A percentile compares a stretch with the other conserved stretches of the same genome.
Conservation (phyloP, 2,888 invertebrate species). For the Laspeyria flexula region DNA sequence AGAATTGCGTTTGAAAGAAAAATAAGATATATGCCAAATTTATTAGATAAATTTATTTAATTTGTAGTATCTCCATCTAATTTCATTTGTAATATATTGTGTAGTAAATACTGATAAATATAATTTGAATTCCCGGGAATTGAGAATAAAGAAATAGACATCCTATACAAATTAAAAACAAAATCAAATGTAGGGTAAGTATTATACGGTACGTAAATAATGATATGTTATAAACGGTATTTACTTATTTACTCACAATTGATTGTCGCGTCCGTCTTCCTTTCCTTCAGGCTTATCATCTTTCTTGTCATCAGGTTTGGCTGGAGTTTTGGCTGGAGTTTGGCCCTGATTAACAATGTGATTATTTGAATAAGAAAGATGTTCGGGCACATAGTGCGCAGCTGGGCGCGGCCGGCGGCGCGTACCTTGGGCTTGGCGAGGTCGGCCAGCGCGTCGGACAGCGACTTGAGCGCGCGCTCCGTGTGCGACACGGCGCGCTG, state of each 20-base stretch:
- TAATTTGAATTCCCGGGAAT: no score
- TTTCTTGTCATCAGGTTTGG: conserved; percentile 69
- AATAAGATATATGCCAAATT: no score
- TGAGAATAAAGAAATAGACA: no score
- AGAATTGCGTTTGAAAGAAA: no score
- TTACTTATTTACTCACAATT: conserved; percentile 84
- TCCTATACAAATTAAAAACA: no score
- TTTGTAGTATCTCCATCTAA: no score
- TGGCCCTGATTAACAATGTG: conserved; percentile 7
- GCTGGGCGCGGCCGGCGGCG: conserved; percentile 91
- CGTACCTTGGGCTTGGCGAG: conserved; percentile 66
- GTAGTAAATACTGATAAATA: no score
- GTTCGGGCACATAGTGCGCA: no score
- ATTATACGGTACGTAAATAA: not conserved
- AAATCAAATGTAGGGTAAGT: no score
- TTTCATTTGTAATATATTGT: no score
- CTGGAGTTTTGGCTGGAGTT: conserved; percentile 51
- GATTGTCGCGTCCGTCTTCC: conserved; percentile 93
- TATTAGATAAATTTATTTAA: no score
- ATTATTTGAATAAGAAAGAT: not conserved
- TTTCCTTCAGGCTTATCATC: conserved; percentile 86
- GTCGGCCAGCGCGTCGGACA: conserved; percentile 95
- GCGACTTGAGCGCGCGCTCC: conserved; percentile 97
- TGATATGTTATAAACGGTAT: not conserved
- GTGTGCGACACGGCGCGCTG: conserved; percentile 97